A percentile compares a stretch with the other conserved stretches of the same genome.
These are phyloP conservation scores for Drosophila bunnanda DNA, from an alignment of 2,888 invertebrate species.

Conservation along the genomic window DNA sequence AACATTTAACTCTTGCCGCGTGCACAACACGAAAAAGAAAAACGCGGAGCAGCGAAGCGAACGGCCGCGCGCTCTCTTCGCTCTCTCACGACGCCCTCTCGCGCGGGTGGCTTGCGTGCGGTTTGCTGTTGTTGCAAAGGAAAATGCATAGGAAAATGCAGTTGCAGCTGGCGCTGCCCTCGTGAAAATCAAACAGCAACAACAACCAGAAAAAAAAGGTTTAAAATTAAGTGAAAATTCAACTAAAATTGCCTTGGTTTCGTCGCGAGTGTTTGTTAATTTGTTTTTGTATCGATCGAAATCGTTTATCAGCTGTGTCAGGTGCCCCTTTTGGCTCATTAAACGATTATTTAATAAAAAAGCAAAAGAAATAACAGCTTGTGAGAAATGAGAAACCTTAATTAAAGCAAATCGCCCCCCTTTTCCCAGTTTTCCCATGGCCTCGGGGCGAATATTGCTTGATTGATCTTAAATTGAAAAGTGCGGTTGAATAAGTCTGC, in stretches of 20 bases:
- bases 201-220: conserved; percentile 40
- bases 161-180: conserved; percentile 52
- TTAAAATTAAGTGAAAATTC: conserved; percentile 41
- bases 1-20: conserved; percentile 80
- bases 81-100: conserved; percentile 47
- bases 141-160: conserved; percentile 57
- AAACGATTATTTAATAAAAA: conserved; percentile 66
- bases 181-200: conserved; percentile 30
- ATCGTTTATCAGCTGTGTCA: conserved; percentile 68
- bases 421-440: not conserved
- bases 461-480: conserved; percentile 67
- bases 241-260: conserved; percentile 20
- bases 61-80: conserved; percentile 51
- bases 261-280: conserved; percentile 16
- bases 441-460: conserved; percentile 48
- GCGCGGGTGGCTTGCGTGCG: conserved; percentile 40
- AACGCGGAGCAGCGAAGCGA: conserved; percentile 57
- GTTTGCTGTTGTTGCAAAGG: conserved; percentile 47
- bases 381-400: conserved; percentile 50
- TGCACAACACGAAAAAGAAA: conserved; percentile 61
- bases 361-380: conserved; percentile 44
- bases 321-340: conserved; percentile 61
- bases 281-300: conserved; percentile 52
- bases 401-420: conserved; percentile 46
- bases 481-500: conserved; percentile 59